Conservation (phyloP, 2,113 vertebrate species). For the Oreocharis arfaki region DNA sequence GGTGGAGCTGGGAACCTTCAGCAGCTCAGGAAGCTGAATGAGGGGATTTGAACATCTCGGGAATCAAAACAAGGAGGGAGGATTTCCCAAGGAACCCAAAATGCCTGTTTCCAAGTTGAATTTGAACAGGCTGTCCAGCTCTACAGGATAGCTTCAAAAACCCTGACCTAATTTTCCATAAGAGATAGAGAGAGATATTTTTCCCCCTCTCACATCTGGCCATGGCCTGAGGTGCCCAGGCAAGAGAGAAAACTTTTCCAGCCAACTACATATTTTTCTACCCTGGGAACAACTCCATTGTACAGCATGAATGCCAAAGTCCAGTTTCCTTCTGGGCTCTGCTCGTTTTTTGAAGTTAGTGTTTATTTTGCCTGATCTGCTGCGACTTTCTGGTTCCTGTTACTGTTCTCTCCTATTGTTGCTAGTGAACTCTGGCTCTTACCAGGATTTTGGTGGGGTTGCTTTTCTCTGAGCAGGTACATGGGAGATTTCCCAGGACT, state of each 20-base stretch:
- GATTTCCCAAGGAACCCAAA: neutral
- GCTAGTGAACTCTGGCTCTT: neutral
- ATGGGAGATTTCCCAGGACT: neutral
- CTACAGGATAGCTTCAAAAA: neutral
- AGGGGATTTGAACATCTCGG: neutral
- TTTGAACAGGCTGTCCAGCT: neutral
- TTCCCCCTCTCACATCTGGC: neutral
- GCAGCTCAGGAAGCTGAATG: neutral
- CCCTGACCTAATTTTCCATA: neutral
- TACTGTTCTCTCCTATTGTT: neutral
- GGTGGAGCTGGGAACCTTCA: neutral
- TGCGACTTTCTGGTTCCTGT: conserved; percentile 1
- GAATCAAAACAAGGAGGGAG: neutral
- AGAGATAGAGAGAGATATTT: neutral
- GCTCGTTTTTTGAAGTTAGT: neutral
- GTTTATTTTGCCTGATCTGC: conserved; percentile 19
- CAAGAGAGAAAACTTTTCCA: neutral
- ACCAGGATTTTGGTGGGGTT: neutral
- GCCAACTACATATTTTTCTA: neutral
- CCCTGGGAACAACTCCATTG: neutral
- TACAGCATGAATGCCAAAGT: neutral
- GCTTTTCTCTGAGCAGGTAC: neutral
- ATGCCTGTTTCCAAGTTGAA: neutral
- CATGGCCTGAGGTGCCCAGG: neutral
- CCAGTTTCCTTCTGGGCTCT: neutral